A percentile compares a stretch with the other conserved stretches of the same genome.
These are phyloP conservation scores for Netelia melanura DNA, from an alignment of 2,888 invertebrate genomes.

Conservation along the genomic window DNA sequence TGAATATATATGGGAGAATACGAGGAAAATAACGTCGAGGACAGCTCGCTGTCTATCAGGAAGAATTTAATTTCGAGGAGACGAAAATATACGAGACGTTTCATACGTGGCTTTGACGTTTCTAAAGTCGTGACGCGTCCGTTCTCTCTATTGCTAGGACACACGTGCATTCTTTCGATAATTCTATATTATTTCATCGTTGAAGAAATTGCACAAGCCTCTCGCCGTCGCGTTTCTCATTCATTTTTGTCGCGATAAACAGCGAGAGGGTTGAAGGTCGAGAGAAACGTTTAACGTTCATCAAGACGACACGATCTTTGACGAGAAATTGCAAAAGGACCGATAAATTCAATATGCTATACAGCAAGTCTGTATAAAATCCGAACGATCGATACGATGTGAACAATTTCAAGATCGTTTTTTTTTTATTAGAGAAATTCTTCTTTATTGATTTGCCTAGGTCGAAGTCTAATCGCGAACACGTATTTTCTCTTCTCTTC, in stretches of 20 bases:
- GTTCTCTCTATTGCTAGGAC: neutral
- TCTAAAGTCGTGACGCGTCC: neutral
- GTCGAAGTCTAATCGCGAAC: neutral
- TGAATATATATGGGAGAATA: too few relatives aligned
- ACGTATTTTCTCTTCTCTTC: neutral
- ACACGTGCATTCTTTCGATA: conserved; percentile 13
- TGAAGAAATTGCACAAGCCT: conserved; percentile 6
- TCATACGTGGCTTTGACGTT: neutral
- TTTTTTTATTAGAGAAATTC: too few relatives aligned
- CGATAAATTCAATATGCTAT: neutral
- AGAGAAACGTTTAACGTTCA: conserved; percentile 7
- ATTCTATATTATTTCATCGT: conserved; percentile 23
- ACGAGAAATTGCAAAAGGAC: neutral
- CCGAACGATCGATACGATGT: neutral
- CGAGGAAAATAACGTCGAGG: too few relatives aligned
- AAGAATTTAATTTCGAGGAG: too few relatives aligned
- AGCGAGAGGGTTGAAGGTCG: neutral
- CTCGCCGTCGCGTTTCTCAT: conserved; percentile 16
- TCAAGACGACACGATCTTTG: conserved; percentile 5
- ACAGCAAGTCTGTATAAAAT: neutral
- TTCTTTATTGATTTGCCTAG: neutral
- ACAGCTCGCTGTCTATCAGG: too few relatives aligned
- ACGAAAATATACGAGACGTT: neutral
- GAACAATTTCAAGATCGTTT: too few relatives aligned
- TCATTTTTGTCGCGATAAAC: conserved; percentile 1